Percentiles rank a stretch among this genome's conserved stretches.
Conservation (phyloP, 2,113 vertebrate genomes). For the Anoura caudifer region DNA sequence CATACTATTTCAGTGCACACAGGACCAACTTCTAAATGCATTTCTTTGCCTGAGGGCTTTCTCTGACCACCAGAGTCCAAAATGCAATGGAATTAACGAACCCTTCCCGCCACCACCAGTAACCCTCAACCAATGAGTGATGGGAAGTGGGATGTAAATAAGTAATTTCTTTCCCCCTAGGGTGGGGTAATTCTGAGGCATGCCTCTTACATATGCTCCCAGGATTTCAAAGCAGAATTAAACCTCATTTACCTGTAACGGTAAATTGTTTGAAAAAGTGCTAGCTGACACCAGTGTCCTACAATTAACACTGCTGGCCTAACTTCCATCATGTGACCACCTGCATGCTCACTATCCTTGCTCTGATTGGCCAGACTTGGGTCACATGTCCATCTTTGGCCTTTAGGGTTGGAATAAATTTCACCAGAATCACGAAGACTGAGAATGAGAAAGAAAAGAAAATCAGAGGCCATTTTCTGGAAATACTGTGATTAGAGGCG, state of each 20-base stretch:
- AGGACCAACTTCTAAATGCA: background rate
- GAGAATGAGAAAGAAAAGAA: background rate
- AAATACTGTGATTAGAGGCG: background rate
- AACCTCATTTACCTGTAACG: background rate
- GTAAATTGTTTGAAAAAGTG: background rate
- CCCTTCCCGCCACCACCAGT: background rate
- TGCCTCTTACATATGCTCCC: background rate
- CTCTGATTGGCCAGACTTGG: background rate
- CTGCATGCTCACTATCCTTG: background rate
- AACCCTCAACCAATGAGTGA: background rate
- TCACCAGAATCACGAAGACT: background rate
- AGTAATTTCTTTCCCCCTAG: background rate
- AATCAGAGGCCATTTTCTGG: background rate
- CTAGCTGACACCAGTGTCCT: background rate
- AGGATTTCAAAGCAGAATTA: conserved; percentile 3
- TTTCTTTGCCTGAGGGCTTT: background rate
- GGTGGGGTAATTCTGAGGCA: background rate
- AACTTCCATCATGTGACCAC: background rate
- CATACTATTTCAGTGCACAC: background rate
- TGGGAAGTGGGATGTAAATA: background rate
- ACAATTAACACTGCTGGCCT: background rate
- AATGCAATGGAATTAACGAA: background rate
- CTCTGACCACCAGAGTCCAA: background rate
- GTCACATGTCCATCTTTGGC: background rate
- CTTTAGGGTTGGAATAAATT: background rate